Evolutionary conservation across 2,113 vertebrate genomes (phyloP).

Genomic region (Montifringilla adamsi): DNA sequence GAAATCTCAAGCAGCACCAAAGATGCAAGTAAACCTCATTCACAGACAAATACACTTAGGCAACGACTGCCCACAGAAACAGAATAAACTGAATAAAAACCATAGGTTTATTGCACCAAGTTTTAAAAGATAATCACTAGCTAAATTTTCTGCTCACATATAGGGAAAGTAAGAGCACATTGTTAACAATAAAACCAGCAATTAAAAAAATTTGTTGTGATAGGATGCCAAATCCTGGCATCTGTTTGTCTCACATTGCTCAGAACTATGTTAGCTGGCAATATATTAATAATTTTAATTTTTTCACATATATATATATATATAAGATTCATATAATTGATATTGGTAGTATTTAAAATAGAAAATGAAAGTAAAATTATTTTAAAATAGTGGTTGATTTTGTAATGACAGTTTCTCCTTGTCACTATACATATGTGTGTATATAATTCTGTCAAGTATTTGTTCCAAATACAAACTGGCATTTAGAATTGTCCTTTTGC

Average conservation of each 20-base stretch:
- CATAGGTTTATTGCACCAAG: background rate
- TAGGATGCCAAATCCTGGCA: background rate
- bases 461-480: background rate
- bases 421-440: background rate
- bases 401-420: background rate
- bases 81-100: background rate
- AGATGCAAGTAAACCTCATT: background rate
- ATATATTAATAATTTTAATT: background rate
- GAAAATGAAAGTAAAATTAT: background rate
- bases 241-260: background rate
- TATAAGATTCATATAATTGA: background rate
- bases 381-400: background rate
- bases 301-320: background rate
- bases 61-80: background rate
- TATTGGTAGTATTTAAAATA: background rate
- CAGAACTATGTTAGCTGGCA: background rate
- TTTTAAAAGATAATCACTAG: background rate
- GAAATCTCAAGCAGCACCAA: constrained; percentile 14
- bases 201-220: background rate
- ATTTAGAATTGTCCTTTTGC: background rate
- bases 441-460: background rate
- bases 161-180: background rate
- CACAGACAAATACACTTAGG: background rate
- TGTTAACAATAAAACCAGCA: background rate
- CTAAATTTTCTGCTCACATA: background rate